Evolutionary conservation across 2,113 vertebrate genomes (phyloP), one percentile per base, ranked within the genome.

Genomic region (Rhegmatorhina hoffmannsi): DNA sequence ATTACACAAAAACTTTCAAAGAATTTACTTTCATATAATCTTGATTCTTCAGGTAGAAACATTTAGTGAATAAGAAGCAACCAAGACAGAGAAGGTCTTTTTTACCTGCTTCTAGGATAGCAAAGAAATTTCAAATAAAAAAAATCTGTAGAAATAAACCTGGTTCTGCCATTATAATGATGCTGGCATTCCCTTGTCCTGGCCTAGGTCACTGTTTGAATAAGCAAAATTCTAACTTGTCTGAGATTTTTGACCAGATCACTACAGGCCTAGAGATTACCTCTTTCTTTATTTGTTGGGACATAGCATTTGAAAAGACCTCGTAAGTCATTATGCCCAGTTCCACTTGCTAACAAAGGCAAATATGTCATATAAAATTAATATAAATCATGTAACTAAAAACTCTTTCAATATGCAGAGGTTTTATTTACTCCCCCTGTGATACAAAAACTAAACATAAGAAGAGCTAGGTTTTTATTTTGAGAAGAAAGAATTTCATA

Each of bases 1-100:
- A 95, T 92, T 92, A 36, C 49, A 11, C 44, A 31, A 56, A 75
- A 50, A 68, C 49, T 94, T 91, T 77, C 28, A 69, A 85, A 95
- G 58, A 87, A 80, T 87, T 84, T 79, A 29, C 55, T 84, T 87
- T 82, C n/a, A n/a, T 67, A 55, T 68, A 83, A 79, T 25, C 6
- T 69, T 75, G 7, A 13, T 89, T 76, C 36, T 87, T 87, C 77
- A 53, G 19, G n/a, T 84, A 84, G 53, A 89, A 62, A 4, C 49
- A 53, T 66, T 73, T n/a, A 74, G 25, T 76, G 58, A 74, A 46
- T 53, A 85, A 58, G 49, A 87, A 29, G 3, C 10, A 84, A 55
- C 2, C 5, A 49, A 69, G 47, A 53, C 9, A 59, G 6, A 76
- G 10, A 11, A 68, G 11, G 2, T 20, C 4, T 36, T n/a, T 67